Percentiles rank a stretch among this genome's conserved stretches.
Conservation (phyloP, 2,113 vertebrate species). For the Reinhardtius hippoglossoides region DNA sequence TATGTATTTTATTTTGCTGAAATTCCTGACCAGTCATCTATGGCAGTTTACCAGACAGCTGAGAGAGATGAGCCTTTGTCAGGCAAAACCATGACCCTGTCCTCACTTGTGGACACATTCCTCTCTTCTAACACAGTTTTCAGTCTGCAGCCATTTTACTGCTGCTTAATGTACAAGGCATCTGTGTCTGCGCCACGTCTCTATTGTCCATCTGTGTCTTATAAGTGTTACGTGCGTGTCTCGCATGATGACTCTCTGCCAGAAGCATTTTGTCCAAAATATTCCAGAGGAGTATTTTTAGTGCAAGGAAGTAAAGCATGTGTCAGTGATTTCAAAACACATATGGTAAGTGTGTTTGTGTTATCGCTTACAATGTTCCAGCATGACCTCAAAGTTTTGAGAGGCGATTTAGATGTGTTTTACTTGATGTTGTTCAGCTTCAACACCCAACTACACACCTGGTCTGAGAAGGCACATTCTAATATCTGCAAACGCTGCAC, state of each 20-base stretch:
- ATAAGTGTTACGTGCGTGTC: constrained; percentile 2
- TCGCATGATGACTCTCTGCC: not conserved
- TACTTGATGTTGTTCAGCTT: constrained; percentile 10
- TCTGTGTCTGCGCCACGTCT: not conserved
- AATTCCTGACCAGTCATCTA: not conserved
- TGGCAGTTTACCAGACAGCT: not conserved
- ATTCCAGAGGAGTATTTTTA: constrained; percentile 69
- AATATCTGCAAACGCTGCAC: constrained; percentile 2
- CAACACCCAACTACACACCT: not conserved
- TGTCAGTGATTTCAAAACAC: constrained; percentile 51
- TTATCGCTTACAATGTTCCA: constrained; percentile 2
- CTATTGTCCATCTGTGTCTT: constrained; percentile 30
- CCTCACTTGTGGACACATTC: not conserved
- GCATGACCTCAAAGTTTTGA: not conserved
- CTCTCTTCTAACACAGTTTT: not conserved
- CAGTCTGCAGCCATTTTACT: not conserved
- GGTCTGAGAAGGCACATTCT: constrained; percentile 13
- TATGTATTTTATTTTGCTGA: not conserved
- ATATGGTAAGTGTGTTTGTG: constrained; percentile 7
- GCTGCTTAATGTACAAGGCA: not conserved
- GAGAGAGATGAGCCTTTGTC: not conserved
- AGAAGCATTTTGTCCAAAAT: constrained; percentile 30
- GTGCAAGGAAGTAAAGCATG: constrained; percentile 45
- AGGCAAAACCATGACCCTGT: not conserved
- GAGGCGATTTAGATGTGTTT: constrained; percentile 9